These are phyloP conservation scores for Perizoma flavofasciatum DNA, from an alignment of 2,888 invertebrate genomes.

Conservation along the genomic window DNA sequence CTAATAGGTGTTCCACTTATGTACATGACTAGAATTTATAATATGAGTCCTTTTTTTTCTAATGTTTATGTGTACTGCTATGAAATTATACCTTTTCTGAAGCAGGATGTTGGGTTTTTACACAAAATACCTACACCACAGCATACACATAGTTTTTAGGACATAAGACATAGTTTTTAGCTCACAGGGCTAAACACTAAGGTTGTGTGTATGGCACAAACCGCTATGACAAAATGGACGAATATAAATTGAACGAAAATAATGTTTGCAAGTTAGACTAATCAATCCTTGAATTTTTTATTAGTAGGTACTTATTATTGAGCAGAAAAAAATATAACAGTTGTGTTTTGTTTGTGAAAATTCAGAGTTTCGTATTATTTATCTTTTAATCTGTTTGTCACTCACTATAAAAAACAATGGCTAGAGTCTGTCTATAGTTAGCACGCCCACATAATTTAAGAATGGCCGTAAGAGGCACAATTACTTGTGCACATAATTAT, in stretches of 20 bases:
- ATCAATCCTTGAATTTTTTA: no score
- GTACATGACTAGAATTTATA: constrained; percentile 3
- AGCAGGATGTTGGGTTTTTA: constrained; percentile 1
- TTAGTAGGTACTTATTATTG: no score
- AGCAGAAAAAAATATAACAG: no score
- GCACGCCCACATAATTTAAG: constrained; percentile 18
- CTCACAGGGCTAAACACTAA: no score
- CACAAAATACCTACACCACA: background rate
- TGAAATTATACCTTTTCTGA: constrained; percentile 5
- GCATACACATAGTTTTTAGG: background rate
- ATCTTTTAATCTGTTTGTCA: background rate
- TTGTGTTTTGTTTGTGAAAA: no score
- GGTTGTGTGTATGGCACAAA: no score
- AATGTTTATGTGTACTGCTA: constrained; percentile 1
- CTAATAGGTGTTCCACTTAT: no score
- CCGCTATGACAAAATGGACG: no score
- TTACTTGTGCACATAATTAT: constrained; percentile 11
- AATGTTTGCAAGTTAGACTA: no score
- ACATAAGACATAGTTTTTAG: no score
- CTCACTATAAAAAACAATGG: no score
- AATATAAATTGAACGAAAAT: no score
- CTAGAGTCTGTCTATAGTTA: constrained; percentile 11
- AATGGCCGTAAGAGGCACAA: constrained; percentile 17
- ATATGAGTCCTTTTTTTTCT: background rate
- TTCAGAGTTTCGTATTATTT: background rate